These are phyloP conservation scores for Pyralis farinalis DNA, from an alignment of 2,888 invertebrate genomes.

Conservation along the genomic window DNA sequence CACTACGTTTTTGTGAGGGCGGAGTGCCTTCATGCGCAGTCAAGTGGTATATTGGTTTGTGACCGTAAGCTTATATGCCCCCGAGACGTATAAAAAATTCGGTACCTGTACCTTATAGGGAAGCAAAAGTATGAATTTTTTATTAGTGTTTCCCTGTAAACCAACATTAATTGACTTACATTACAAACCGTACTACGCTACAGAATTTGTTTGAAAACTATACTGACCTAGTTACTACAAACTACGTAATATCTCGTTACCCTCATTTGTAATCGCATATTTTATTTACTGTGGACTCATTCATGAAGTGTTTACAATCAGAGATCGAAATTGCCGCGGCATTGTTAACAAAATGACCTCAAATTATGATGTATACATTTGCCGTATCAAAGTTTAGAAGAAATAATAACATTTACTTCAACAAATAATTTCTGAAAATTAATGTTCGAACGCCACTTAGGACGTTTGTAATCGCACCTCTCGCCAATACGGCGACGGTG, in stretches of 20 bases:
- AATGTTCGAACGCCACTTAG: slow-evolving; percentile 71
- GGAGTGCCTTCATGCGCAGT: too few relatives aligned
- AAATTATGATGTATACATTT: background rate
- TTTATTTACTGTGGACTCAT: slow-evolving; percentile 7
- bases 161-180: too few relatives aligned
- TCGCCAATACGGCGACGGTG: slow-evolving; percentile 63
- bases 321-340: slow-evolving; percentile 4
- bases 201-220: background rate
- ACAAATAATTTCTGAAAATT: slow-evolving; percentile 78
- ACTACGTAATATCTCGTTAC: slow-evolving; percentile 4
- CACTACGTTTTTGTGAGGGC: too few relatives aligned
- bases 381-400: slow-evolving; percentile 25
- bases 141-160: too few relatives aligned
- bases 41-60: too few relatives aligned
- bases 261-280: slow-evolving; percentile 7
- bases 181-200: background rate
- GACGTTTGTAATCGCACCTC: slow-evolving; percentile 66
- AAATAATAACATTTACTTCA: too few relatives aligned
- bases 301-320: slow-evolving; percentile 7
- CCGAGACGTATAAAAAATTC: too few relatives aligned
- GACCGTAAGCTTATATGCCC: too few relatives aligned
- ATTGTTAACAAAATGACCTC: slow-evolving; percentile 2
- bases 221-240: background rate
- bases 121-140: too few relatives aligned
- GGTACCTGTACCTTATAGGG: too few relatives aligned